phyloP scores from a whole-genome alignment of 2,888 invertebrate genomes.

The Noctua fimbriata region DNA sequence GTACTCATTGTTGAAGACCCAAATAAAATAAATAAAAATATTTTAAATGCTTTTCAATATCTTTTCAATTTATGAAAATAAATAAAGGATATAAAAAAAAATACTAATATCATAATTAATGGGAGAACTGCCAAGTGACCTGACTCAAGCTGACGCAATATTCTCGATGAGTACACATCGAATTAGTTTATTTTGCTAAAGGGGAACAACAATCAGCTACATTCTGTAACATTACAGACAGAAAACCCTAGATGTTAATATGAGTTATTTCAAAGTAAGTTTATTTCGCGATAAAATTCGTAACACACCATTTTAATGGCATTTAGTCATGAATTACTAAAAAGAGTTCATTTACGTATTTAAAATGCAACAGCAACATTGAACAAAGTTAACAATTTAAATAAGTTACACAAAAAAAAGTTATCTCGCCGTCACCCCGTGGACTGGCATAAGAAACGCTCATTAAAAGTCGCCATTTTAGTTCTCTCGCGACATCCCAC shows the following conservation, averaged over 20 bases:
- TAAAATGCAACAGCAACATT: neutral
- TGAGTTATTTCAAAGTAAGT: neutral
- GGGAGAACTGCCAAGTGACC: neutral
- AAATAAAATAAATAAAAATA: no score
- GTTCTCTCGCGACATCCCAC: neutral
- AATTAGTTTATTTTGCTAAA: neutral
- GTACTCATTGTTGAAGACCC: no score
- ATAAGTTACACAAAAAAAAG: neutral
- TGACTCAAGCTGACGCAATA: neutral
- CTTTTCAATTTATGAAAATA: no score
- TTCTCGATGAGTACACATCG: neutral
- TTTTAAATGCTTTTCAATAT: no score
- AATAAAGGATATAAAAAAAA: no score
- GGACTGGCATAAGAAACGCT: conserved; percentile 41
- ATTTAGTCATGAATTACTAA: neutral
- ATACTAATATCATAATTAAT: no score
- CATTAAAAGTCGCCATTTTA: conserved; percentile 30
- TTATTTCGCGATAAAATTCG: neutral
- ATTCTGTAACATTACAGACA: neutral
- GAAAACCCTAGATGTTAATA: neutral
- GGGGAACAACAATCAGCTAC: neutral
- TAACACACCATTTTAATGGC: neutral
- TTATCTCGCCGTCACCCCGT: neutral
- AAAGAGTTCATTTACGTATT: conserved; percentile 5
- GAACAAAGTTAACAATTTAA: conserved; percentile 13